A percentile compares a stretch with the other conserved stretches of the same genome.
These are phyloP conservation scores for Nematostella vectensis DNA, from an alignment of 92 coral and sea anemone species.

Conservation along the genomic window DNA sequence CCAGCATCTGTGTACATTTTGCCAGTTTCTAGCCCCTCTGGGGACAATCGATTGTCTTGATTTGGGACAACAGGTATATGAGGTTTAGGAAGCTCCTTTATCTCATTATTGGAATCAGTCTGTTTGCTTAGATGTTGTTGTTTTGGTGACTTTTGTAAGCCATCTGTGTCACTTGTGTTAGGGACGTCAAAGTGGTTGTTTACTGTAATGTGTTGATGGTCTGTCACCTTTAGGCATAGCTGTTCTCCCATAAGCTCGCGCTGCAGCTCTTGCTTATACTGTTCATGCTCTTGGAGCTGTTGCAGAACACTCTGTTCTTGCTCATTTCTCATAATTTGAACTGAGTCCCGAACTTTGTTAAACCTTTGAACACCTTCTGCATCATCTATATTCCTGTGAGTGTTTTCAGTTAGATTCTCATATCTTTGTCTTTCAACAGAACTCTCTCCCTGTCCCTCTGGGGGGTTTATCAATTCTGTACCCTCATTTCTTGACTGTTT, in stretches of 20 bases:
- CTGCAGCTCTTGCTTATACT: constrained; percentile 59
- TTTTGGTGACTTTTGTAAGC: neutral
- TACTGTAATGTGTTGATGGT: no score
- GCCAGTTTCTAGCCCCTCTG: constrained; percentile 3
- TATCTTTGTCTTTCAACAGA: neutral
- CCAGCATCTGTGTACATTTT: constrained; percentile 8
- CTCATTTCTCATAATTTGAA: constrained; percentile 40
- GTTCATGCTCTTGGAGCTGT: constrained; percentile 77
- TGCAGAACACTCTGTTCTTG: constrained; percentile 66
- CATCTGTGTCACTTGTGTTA: neutral
- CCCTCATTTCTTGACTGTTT: neutral
- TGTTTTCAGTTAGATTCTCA: no score
- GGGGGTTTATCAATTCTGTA: neutral
- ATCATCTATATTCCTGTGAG: constrained; percentile 3
- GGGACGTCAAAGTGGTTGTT: neutral
- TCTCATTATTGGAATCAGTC: no score
- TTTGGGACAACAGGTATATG: constrained; percentile 1
- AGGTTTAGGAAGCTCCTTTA: neutral
- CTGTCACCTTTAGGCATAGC: no score
- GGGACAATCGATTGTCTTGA: neutral
- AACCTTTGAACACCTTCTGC: constrained; percentile 13
- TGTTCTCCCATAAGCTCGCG: constrained; percentile 63
- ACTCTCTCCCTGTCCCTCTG: neutral
- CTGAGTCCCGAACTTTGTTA: constrained; percentile 32
- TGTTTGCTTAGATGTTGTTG: no score